A percentile compares a stretch with the other conserved stretches of the same genome.
Conservation (phyloP, 2,113 vertebrate genomes). For the Chloebia gouldiae region DNA sequence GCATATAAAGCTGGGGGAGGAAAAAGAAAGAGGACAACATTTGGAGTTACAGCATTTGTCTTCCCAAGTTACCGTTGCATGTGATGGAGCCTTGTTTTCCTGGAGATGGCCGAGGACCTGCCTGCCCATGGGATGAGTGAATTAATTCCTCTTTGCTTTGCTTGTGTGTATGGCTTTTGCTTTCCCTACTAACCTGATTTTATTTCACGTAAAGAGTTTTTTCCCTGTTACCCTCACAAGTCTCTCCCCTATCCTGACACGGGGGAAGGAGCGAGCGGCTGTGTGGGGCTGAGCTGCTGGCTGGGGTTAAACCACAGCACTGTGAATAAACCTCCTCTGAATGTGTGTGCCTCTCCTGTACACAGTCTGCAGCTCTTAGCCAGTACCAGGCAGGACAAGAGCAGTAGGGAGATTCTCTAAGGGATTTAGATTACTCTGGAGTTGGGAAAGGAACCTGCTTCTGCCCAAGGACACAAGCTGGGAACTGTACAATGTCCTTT, state of each 20-base stretch:
- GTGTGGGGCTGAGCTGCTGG: background rate
- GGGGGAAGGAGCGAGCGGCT: accelerated
- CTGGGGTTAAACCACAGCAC: background rate
- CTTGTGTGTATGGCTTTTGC: background rate
- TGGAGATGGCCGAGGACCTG: background rate
- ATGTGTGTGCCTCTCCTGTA: background rate
- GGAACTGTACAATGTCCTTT: background rate
- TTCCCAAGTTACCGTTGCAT: background rate
- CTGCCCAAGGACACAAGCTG: background rate
- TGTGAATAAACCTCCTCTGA: background rate
- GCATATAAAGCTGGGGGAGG: background rate
- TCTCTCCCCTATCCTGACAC: accelerated
- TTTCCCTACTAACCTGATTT: background rate
- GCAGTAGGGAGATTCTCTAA: background rate
- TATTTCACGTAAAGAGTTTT: accelerated
- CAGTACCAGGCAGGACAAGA: background rate
- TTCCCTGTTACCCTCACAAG: background rate
- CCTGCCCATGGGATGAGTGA: background rate
- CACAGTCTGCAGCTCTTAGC: background rate
- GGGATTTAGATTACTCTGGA: background rate
- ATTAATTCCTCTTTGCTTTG: background rate
- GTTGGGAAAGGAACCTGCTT: background rate
- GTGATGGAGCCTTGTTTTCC: background rate
- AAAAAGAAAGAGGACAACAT: background rate
- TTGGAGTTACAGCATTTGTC: background rate